Evolutionary conservation across 2,113 vertebrate species (phyloP).

Genomic region (Prinia subflava): DNA sequence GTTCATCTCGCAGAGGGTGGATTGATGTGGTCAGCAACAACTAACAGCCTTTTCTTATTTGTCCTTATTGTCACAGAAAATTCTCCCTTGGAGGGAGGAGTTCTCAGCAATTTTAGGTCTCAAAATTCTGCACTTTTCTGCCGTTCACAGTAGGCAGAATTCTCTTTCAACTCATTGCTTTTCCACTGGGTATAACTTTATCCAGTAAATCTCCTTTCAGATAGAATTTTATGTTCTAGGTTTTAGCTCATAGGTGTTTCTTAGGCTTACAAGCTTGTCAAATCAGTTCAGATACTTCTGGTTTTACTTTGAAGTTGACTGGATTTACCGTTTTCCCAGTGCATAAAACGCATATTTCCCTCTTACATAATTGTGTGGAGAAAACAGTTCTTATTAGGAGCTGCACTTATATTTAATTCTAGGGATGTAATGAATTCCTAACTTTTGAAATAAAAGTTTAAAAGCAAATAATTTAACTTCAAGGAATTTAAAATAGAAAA

Average conservation of each 20-base stretch:
- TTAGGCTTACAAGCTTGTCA: not conserved
- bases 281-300: not conserved
- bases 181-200: not conserved
- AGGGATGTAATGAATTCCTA: not conserved
- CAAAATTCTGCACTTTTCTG: not conserved
- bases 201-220: not conserved
- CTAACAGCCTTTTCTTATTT: not conserved
- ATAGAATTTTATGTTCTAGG: not conserved
- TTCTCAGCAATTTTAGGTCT: not conserved
- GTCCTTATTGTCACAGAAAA: not conserved
- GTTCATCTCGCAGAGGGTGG: not conserved
- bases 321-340: not conserved
- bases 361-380: not conserved
- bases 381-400: not conserved
- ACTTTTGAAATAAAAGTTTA: not conserved
- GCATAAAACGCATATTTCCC: not conserved
- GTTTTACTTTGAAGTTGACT: not conserved
- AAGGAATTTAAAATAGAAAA: not conserved
- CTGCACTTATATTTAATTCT: not conserved
- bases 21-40: not conserved
- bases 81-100: not conserved
- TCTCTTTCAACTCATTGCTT: not conserved
- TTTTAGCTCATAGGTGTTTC: not conserved
- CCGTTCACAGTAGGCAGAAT: not conserved
- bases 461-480: not conserved